Conservation (phyloP, 2,888 invertebrate genomes). For the Drosophila aldrichi region DNA sequence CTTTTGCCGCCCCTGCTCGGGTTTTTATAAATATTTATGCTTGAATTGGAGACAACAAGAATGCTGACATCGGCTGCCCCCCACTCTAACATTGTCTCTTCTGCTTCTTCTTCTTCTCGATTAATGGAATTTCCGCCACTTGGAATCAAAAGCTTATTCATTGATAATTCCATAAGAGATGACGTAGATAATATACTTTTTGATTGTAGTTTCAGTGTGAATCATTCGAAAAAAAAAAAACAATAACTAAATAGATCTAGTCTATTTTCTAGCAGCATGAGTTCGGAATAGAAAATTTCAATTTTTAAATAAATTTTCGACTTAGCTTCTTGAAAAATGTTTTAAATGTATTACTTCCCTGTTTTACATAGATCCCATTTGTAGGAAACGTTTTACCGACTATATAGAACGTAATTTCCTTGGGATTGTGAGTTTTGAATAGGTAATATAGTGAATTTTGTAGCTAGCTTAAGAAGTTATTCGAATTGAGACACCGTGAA, state of each 20-base stretch:
- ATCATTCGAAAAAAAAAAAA: not conserved
- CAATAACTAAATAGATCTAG: no score
- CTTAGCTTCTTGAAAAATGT: not conserved
- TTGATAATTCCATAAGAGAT: constrained; percentile 1
- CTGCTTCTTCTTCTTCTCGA: constrained; percentile 8
- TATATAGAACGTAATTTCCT: no score
- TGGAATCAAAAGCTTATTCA: not conserved
- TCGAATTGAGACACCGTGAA: no score
- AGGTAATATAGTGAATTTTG: no score
- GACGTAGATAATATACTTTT: constrained; percentile 1
- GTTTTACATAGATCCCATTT: no score
- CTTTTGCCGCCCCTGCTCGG: constrained; percentile 1
- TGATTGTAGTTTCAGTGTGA: not conserved
- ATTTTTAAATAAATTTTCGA: not conserved
- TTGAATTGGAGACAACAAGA: constrained; percentile 52
- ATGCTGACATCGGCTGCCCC: constrained; percentile 32
- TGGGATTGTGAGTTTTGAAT: no score
- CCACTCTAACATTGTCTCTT: not conserved
- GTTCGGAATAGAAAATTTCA: not conserved
- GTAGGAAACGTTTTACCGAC: no score
- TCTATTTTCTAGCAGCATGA: not conserved
- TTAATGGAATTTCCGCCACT: constrained; percentile 19
- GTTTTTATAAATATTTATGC: constrained; percentile 73
- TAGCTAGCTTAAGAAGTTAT: no score
- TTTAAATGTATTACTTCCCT: no score